Conservation (phyloP, 2,797 vertebrate species). For the Dendrocincla tyrannina region DNA sequence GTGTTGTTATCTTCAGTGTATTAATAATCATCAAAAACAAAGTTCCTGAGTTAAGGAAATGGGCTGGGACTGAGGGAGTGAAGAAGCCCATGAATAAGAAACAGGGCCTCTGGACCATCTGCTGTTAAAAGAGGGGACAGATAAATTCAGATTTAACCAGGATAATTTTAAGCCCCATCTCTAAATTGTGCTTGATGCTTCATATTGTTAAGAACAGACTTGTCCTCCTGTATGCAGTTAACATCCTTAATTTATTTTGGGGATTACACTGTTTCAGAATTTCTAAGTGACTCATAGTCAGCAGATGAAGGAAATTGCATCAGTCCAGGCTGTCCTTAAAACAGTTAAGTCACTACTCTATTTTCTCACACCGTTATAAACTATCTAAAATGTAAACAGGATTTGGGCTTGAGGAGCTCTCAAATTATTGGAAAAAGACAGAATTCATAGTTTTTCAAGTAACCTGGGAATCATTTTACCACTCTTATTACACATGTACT, state of each 20-base stretch:
- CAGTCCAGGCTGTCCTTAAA: not conserved
- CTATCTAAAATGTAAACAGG: not conserved
- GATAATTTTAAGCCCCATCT: not conserved
- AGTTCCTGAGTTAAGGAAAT: not conserved
- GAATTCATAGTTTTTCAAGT: not conserved
- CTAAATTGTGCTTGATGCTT: not conserved
- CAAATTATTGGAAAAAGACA: not conserved
- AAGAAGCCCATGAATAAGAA: not conserved
- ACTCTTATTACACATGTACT: not conserved
- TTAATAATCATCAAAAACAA: not conserved
- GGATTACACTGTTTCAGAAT: conserved; percentile 1
- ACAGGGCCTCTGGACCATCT: not conserved
- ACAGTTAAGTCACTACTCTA: not conserved
- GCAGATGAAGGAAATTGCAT: conserved; percentile 14
- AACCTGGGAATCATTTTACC: not conserved
- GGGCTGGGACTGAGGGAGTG: not conserved
- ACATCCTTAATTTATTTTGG: conserved; percentile 2
- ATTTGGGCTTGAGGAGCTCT: not conserved
- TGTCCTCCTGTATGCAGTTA: not conserved
- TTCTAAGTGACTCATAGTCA: not conserved
- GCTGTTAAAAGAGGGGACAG: not conserved
- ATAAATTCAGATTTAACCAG: not conserved
- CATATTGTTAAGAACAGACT: not conserved
- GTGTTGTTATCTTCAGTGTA: not conserved
- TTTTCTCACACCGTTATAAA: not conserved